Conservation (phyloP, 2,113 vertebrate genomes). For the Neopipo cinnamomea region DNA sequence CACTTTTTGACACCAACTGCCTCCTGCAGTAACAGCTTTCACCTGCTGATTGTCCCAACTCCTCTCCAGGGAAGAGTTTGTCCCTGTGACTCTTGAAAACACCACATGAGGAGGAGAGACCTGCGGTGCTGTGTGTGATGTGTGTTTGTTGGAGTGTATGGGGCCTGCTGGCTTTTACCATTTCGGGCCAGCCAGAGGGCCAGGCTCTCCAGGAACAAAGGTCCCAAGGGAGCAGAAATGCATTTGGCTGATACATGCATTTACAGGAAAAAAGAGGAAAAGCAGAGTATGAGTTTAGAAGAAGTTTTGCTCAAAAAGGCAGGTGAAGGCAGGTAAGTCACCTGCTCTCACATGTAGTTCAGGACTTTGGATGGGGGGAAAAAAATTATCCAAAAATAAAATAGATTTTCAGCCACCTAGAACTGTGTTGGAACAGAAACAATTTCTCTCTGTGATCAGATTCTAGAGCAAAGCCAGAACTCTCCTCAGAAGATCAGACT, state of each 20-base stretch:
- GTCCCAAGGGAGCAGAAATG: neutral
- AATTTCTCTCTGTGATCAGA: neutral
- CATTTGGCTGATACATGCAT: neutral
- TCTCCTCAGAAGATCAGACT: neutral
- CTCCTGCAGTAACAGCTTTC: neutral
- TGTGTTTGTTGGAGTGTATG: neutral
- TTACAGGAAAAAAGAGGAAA: neutral
- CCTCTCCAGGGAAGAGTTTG: neutral
- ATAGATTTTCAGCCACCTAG: neutral
- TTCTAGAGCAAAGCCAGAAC: neutral
- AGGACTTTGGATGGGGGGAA: neutral
- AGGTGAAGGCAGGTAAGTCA: neutral
- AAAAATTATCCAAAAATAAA: neutral
- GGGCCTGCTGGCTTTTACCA: neutral
- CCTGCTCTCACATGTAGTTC: neutral
- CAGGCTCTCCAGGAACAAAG: neutral
- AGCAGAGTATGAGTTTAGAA: neutral
- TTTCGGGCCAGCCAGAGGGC: neutral
- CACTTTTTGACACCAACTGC: neutral
- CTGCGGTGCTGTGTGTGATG: neutral
- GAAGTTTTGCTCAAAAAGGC: neutral
- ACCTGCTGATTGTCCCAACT: neutral
- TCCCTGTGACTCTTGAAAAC: neutral
- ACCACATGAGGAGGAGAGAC: neutral
- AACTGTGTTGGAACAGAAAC: neutral